These are phyloP conservation scores for Yasuhikotakia modesta DNA, from an alignment of 2,797 vertebrate species.

Conservation along the genomic window DNA sequence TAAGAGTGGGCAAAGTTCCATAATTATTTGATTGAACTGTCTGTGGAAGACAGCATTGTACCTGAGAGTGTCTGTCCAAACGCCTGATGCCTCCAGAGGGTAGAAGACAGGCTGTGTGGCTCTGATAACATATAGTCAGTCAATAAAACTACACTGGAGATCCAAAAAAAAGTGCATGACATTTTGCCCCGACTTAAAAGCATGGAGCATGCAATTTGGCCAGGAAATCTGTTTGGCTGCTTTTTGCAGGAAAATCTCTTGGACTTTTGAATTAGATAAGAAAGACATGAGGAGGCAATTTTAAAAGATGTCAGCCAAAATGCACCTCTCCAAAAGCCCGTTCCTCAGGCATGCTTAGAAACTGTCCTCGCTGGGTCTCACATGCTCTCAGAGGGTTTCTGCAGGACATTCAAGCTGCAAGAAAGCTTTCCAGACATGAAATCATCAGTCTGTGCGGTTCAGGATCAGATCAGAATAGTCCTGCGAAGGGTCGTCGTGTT, in stretches of 20 bases:
- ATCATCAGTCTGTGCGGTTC: slow-evolving; percentile 1
- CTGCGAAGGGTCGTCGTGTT: neutral
- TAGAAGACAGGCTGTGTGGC: slow-evolving; percentile 58
- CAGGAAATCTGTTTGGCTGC: slow-evolving; percentile 50
- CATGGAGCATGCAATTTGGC: slow-evolving; percentile 59
- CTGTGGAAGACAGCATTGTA: slow-evolving; percentile 54
- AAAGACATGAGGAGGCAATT: slow-evolving; percentile 79
- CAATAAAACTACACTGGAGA: slow-evolving; percentile 57
- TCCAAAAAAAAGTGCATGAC: slow-evolving; percentile 45
- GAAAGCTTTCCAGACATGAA: slow-evolving; percentile 32
- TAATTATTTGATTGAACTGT: slow-evolving; percentile 64
- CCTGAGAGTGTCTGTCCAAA: slow-evolving; percentile 55
- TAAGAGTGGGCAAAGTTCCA: slow-evolving; percentile 55
- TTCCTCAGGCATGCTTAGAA: slow-evolving; percentile 60
- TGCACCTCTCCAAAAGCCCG: slow-evolving; percentile 69
- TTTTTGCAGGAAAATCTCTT: slow-evolving; percentile 57
- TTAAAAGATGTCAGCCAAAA: slow-evolving; percentile 78
- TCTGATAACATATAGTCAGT: slow-evolving; percentile 61
- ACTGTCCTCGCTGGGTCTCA: slow-evolving; percentile 42
- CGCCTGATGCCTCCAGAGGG: slow-evolving; percentile 48
- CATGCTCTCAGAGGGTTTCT: slow-evolving; percentile 38
- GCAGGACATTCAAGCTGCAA: slow-evolving; percentile 32
- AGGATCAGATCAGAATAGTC: slow-evolving; percentile 1
- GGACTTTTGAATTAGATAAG: slow-evolving; percentile 69
- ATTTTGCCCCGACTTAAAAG: slow-evolving; percentile 56